phyloP scores from a whole-genome alignment of 2,113 vertebrate genomes.

The Anser brachyrhynchus region DNA sequence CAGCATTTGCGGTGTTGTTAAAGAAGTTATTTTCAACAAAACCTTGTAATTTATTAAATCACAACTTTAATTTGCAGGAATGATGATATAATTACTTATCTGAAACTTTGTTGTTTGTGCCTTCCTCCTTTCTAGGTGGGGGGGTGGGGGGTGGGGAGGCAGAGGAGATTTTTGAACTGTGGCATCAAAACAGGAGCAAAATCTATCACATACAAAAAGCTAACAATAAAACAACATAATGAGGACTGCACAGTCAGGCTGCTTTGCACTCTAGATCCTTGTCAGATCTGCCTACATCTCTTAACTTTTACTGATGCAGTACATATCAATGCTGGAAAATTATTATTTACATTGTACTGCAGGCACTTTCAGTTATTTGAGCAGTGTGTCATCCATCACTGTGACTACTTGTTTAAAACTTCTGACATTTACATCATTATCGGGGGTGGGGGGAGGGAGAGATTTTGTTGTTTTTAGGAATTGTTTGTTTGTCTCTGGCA shows the following conservation, averaged over 20 bases:
- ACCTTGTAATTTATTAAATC: not conserved
- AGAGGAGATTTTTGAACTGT: not conserved
- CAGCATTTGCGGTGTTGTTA: not conserved
- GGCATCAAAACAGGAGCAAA: not conserved
- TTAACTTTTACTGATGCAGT: not conserved
- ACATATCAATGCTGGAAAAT: not conserved
- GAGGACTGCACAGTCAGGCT: not conserved
- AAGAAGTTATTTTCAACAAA: not conserved
- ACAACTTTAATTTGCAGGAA: not conserved
- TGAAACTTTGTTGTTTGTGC: not conserved
- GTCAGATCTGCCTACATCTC: not conserved
- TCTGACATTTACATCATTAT: not conserved
- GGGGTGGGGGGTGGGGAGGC: not conserved
- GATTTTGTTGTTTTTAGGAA: not conserved
- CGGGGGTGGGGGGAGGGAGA: not conserved
- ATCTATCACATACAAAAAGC: not conserved
- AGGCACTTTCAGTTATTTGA: conserved; percentile 5
- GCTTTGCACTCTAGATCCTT: not conserved
- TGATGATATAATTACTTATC: not conserved
- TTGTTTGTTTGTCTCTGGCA: not conserved
- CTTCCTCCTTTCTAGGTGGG: not conserved
- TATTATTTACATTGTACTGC: not conserved
- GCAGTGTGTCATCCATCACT: not conserved
- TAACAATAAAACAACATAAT: not conserved
- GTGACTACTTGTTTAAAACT: not conserved